Conservation (phyloP, 23 tunicate species). For the Clavelina lepadiformis region DNA sequence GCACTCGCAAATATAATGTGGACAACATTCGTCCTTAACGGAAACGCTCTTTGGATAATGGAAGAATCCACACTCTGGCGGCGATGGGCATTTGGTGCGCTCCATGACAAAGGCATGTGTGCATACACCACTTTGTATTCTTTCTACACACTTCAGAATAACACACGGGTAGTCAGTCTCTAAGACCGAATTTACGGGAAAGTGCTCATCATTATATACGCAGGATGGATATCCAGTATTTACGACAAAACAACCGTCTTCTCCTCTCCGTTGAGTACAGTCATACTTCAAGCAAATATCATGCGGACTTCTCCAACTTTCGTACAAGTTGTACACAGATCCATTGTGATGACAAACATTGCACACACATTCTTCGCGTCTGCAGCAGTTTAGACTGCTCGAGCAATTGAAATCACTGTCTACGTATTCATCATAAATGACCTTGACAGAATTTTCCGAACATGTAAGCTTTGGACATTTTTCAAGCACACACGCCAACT, state of each 20-base stretch:
- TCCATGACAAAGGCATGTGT: slow-evolving; percentile 16
- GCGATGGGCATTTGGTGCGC: slow-evolving; percentile 10
- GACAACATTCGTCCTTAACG: slow-evolving; percentile 24
- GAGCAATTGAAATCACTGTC: slow-evolving; percentile 15
- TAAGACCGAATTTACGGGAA: slow-evolving; percentile 21
- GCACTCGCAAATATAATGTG: slow-evolving; percentile 28
- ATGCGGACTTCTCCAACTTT: slow-evolving; percentile 3
- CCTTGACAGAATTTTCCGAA: slow-evolving; percentile 2
- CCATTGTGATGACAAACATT: slow-evolving; percentile 34
- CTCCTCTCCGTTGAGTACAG: slow-evolving; percentile 19
- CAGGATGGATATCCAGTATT: slow-evolving; percentile 5
- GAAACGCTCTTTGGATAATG: neutral
- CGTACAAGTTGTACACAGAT: slow-evolving; percentile 11
- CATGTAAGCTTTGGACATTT: slow-evolving; percentile 17
- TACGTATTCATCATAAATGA: slow-evolving; percentile 5
- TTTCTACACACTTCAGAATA: slow-evolving; percentile 11
- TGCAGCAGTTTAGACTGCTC: slow-evolving; percentile 24
- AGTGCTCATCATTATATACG: slow-evolving; percentile 1
- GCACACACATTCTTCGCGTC: slow-evolving; percentile 26
- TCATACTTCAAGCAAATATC: slow-evolving; percentile 3
- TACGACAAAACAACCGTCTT: slow-evolving; percentile 28
- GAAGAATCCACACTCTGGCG: slow-evolving; percentile 12
- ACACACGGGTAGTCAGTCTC: slow-evolving; percentile 18
- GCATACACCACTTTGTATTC: slow-evolving; percentile 10
- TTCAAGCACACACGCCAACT: slow-evolving; percentile 5